phyloP scores from a whole-genome alignment of 2,888 invertebrate genomes.

The Zygaena filipendulae region DNA sequence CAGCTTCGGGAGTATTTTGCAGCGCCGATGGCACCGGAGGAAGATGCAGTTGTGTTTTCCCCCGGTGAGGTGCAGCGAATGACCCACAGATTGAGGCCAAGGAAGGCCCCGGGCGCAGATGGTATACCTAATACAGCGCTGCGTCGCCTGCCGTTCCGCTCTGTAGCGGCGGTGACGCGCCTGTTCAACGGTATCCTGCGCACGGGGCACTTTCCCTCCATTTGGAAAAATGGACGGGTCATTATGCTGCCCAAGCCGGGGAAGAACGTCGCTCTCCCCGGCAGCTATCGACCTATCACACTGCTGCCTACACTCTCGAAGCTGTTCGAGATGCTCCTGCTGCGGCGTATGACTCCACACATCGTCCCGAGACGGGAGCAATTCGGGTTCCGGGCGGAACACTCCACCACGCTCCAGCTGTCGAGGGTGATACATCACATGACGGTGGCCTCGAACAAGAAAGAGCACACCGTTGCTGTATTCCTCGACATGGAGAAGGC shows the following conservation, averaged over 20 bases:
- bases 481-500: too few relatives aligned
- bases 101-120: constrained; percentile 16
- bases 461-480: too few relatives aligned
- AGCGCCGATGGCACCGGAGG: neutral
- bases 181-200: constrained; percentile 15
- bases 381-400: constrained; percentile 17
- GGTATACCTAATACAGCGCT: constrained; percentile 10
- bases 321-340: constrained; percentile 17
- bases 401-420: too few relatives aligned
- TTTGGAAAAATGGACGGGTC: constrained; percentile 16
- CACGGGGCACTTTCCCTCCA: constrained; percentile 8
- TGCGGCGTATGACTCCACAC: constrained; percentile 1
- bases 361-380: constrained; percentile 14
- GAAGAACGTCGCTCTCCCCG: constrained; percentile 14
- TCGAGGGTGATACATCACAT: too few relatives aligned
- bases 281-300: constrained; percentile 18
- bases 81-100: neutral
- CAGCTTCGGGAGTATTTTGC: neutral
- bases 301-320: constrained; percentile 14
- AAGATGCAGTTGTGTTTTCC: constrained; percentile 7
- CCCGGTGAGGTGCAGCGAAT: constrained; percentile 6
- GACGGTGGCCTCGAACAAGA: too few relatives aligned
- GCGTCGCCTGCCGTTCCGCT: constrained; percentile 5
- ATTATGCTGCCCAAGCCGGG: constrained; percentile 18
- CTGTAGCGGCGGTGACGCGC: constrained; percentile 7